Evolutionary conservation across 2,888 invertebrate species (phyloP).

Genomic region (Biston betularia): DNA sequence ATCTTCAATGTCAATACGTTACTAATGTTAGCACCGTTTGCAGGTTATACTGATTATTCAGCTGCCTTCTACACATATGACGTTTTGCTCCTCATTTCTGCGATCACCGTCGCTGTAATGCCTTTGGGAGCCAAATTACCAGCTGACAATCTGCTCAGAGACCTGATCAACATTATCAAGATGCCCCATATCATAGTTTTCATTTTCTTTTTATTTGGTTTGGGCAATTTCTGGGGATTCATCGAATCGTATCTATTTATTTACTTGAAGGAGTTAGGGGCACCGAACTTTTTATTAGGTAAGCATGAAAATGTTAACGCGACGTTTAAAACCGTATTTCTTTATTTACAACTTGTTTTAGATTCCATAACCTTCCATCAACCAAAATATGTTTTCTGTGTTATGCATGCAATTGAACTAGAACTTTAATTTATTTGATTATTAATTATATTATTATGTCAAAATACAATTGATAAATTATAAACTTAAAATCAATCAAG

Average conservation of each 20-base stretch:
- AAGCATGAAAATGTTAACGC: conserved; percentile 54
- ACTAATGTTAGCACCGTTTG: conserved; percentile 57
- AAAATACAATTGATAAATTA: too few species aligned
- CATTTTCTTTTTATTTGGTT: conserved; percentile 91
- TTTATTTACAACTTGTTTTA: neutral
- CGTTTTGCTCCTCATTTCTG: conserved; percentile 89
- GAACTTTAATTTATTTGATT: too few species aligned
- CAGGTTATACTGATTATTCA: conserved; percentile 93
- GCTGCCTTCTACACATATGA: conserved; percentile 95
- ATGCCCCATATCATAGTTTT: conserved; percentile 93
- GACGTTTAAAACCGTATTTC: neutral
- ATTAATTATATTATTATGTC: too few species aligned
- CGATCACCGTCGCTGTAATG: conserved; percentile 91
- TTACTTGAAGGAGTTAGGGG: conserved; percentile 93
- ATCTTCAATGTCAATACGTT: conserved; percentile 78
- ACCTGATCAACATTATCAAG: conserved; percentile 90
- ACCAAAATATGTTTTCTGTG: too few species aligned
- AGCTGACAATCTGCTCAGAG: conserved; percentile 91
- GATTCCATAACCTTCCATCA: neutral
- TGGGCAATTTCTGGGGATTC: conserved; percentile 96
- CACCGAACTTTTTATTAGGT: conserved; percentile 93
- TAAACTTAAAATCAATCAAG: too few species aligned
- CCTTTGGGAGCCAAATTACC: conserved; percentile 92
- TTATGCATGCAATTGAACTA: too few species aligned
- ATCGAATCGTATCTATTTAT: conserved; percentile 95